These are phyloP conservation scores for Protodeltote pygarga DNA, from an alignment of 2,888 invertebrate species.

Conservation along the genomic window DNA sequence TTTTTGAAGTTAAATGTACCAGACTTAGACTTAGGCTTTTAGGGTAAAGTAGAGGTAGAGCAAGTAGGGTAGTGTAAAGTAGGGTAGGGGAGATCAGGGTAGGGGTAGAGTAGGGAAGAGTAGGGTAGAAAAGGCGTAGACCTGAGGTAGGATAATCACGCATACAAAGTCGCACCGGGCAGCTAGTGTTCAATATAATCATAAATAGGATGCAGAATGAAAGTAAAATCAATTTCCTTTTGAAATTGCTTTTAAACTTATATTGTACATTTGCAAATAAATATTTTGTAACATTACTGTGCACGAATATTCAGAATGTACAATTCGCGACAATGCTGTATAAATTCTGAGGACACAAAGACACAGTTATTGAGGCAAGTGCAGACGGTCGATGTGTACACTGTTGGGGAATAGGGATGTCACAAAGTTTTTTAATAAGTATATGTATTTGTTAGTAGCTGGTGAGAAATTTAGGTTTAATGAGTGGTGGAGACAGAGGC, in stretches of 20 bases:
- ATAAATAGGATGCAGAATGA: not conserved
- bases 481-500: too few relatives aligned
- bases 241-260: not conserved
- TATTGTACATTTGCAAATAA: conserved; percentile 1
- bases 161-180: too few relatives aligned
- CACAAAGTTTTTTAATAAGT: not conserved
- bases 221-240: conserved; percentile 1
- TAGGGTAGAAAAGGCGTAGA: too few relatives aligned
- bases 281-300: conserved; percentile 30
- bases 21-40: too few relatives aligned
- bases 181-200: not conserved
- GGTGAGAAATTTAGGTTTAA: too few relatives aligned
- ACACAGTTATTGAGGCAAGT: conserved; percentile 51
- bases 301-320: conserved; percentile 40
- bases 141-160: too few relatives aligned
- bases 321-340: conserved; percentile 43
- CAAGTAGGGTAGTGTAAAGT: too few relatives aligned
- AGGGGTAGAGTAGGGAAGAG: too few relatives aligned
- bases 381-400: conserved; percentile 28
- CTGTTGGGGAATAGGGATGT: conserved; percentile 38
- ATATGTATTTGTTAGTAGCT: too few relatives aligned
- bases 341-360: conserved; percentile 51
- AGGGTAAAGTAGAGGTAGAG: too few relatives aligned
- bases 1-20: too few relatives aligned
- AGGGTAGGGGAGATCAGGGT: not conserved